Evolutionary conservation across 2,888 invertebrate species (phyloP), one percentile per base, ranked within the genome.

Genomic region (Aphidoletes aphidimyza): DNA sequence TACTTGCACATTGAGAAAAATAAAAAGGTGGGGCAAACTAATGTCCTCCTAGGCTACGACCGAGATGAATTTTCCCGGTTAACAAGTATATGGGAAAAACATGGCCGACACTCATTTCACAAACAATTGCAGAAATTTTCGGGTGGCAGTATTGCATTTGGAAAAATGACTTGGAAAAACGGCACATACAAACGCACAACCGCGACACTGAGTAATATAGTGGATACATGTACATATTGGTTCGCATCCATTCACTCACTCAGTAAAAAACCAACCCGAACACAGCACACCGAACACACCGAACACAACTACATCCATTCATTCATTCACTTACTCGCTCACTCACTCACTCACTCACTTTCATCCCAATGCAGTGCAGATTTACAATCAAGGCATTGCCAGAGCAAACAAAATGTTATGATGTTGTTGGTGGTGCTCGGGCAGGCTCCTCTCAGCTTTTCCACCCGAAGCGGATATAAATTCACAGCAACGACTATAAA

Each of bases 31-130:
- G 83, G 83, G 83, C 83, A 83, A 83, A 39, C 30, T 45, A 83
- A 39, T 83, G 37, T 83, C 81, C 39, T 83, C 83, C 45, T 83
- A 39, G 83, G 83, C 84, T 47, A 45, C 30, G 81, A 42, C 17
- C 30, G 81, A 78, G 34, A 42, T 30, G 42, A 83, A 37, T 85
- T 85, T n/a, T 85, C 85, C 85, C 85, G 85, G 85, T 85, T 85
- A 85, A 54, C 59, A 84, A 26, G 37, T 81, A 81, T 37, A n/a
- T n/a, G n/a, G 69, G 54, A 85, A 85, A 84, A 85, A 85, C 83
- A 85, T 85, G 85, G 85, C 85, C 47, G 85, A 85, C 83, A 69
- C 83, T 83, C n/a, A n/a, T 45, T 83, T 39, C 83, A 83, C 42
- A 83, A 42, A 83, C 81, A 81, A 81, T 81, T 81, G 37, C 81